phyloP scores from a whole-genome alignment of 2,113 vertebrate species.

The Hepsetus odoe region DNA sequence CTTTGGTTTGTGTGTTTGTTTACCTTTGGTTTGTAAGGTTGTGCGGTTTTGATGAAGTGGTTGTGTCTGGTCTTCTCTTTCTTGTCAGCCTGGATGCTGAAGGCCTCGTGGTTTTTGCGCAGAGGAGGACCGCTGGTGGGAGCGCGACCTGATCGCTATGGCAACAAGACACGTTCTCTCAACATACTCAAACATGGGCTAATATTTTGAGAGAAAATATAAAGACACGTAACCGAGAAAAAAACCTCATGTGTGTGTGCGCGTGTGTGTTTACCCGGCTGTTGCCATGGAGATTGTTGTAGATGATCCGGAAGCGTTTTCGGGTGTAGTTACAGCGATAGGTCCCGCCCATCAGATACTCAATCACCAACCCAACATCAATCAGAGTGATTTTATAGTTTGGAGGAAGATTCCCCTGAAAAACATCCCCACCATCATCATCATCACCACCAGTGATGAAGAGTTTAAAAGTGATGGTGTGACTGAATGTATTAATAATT shows the following conservation, averaged over 20 bases:
- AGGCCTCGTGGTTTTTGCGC: conserved; percentile 89
- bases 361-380: conserved; percentile 95
- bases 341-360: conserved; percentile 97
- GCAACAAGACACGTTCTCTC: conserved; percentile 36
- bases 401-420: conserved; percentile 93
- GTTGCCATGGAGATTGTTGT: conserved; percentile 95
- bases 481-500: no score
- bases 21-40: conserved; percentile 98
- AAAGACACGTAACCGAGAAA: no score
- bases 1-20: no score
- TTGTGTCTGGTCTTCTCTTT: conserved; percentile 97
- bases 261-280: conserved; percentile 79
- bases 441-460: background rate
- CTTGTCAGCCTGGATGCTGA: conserved; percentile 95
- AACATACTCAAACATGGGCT: background rate
- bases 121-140: conserved; percentile 83
- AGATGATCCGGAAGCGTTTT: conserved; percentile 94
- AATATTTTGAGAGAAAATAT: background rate
- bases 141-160: conserved; percentile 88
- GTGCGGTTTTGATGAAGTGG: conserved; percentile 98
- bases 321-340: conserved; percentile 96
- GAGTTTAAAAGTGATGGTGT: no score
- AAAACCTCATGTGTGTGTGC: background rate
- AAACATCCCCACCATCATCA: conserved; percentile 6
- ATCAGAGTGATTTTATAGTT: conserved; percentile 98